Evolutionary conservation across 2,888 invertebrate genomes (phyloP), one percentile per base, ranked within the genome.

Genomic region (Polymixis lichenea): DNA sequence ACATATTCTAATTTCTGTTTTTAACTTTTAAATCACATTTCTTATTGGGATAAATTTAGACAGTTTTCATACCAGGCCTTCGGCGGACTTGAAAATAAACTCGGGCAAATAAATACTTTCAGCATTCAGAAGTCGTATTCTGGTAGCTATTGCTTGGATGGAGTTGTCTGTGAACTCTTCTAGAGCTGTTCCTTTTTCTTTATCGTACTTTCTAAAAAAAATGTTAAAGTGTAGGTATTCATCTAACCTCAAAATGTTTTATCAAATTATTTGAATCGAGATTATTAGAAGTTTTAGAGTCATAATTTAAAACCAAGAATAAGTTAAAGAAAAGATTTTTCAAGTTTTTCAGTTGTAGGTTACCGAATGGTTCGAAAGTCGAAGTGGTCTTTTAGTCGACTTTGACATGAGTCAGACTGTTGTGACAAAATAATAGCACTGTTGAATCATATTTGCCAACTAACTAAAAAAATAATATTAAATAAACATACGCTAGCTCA

Each of bases 201-300:
- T 90, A 70, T 95, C 93, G 73, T 93, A 94, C 77, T 90, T 75
- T 61, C 95, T 95, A 84, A 77, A 91, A 89, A 67, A 77, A 80
- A 56, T 49, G 38, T 25, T 46, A 51, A 49, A 28, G 13, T 61
- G 19, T 32, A 32, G 32, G 32, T 53, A 68, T 17, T 2, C 38
- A 66, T 25, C 9, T 17, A 53, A 43, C 22, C 15, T 38, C 6
- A 32, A 64, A 38, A 51, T 71, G 25, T 43, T 53, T 38, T 7
- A 11, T 25, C 17, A 67, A 38, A 38, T 66, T 15, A 22, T 65
- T 38, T 6, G 6, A 38, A 19, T 51, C 25, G 19, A 62, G 0
- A 62, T 32, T 62, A 46, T 46, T n/a, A 28, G 32, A n/a, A 22
- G 58, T 46, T n/a, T 62, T 15, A 19, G 19, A 68, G 46, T n/a